phyloP scores from a whole-genome alignment of 2,888 invertebrate species.

The Keiferia lycopersicella region DNA sequence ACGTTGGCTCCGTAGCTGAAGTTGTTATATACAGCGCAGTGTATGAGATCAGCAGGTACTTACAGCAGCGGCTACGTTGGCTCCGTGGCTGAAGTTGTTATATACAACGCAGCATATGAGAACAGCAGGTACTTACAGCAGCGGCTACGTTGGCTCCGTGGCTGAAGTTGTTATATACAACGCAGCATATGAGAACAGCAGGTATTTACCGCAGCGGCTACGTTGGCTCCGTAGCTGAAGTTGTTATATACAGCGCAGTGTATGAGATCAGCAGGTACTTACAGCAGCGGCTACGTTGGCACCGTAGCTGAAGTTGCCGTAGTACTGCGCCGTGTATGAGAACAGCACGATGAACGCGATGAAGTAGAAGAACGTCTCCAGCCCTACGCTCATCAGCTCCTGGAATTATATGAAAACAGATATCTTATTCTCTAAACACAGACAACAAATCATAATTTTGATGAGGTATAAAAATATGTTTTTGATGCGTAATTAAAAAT shows the following conservation, averaged over 20 bases:
- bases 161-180: constrained; percentile 40
- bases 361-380: constrained; percentile 86
- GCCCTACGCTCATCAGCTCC: constrained; percentile 90
- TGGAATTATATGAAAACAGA: constrained; percentile 64
- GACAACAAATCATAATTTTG: no score
- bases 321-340: constrained; percentile 78
- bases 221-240: not conserved
- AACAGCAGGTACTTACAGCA: constrained; percentile 82
- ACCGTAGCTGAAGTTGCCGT: constrained; percentile 54
- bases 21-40: no score
- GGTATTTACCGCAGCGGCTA: not conserved
- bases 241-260: no score
- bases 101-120: no score
- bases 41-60: no score
- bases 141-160: constrained; percentile 55
- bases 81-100: not conserved
- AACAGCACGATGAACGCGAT: constrained; percentile 92
- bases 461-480: no score
- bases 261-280: constrained; percentile 56
- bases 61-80: not conserved
- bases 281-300: constrained; percentile 90
- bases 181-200: no score
- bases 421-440: no score
- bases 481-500: no score
- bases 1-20: no score